Base-by-base conservation (phyloP, 1,140 invertebrate species). In the Drosophila triauraria region DNA sequence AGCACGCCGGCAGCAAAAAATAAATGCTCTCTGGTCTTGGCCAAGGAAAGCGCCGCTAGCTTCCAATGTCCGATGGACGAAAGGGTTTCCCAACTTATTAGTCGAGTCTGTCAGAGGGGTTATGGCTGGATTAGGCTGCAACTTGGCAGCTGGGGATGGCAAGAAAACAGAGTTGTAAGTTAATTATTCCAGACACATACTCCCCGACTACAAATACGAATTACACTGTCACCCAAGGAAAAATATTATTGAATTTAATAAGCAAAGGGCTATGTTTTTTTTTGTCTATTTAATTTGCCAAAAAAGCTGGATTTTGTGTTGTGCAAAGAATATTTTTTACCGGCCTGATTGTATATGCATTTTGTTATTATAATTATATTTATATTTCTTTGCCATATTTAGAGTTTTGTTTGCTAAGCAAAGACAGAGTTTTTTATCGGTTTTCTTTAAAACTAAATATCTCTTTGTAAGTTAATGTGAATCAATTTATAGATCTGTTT, bases 81-180 rank as follows among this genome's bases (percentile, higher is more conserved):
- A 86, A 83, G 83, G 82, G 83, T 86, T 79, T 82, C 75, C 85
- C 69, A 71, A 86, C 85, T 85, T 85, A 86, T 78, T 86, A 82
- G 74, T 30, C 35, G 38, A 58, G 27, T 60, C 47, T 58, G 50
- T 44, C 56, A 44, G 32, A 23, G 27, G 27, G 62, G 59, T 60
- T 71, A 63, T 77, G 78, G 68, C 59, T 80, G 60, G 72, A 80
- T 84, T 81, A 85, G 67, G 57, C 69, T 35, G 47, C 25, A 42
- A 64, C 27, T 59, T 59, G 40, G 27, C 61, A 48, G 53, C 60
- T 42, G 47, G 62, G 40, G 27, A 53, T 42, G 53, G 44, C 43
- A 32, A 42, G 59, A 38, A 64, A 50, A 40, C 50, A 30, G 43
- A 65, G 43, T 42, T 65, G n/a, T 40, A 64, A 57, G 72, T 75